Evolutionary conservation across 92 coral and sea anemone species (phyloP).

Genomic region (Palythoa caribaeorum): DNA sequence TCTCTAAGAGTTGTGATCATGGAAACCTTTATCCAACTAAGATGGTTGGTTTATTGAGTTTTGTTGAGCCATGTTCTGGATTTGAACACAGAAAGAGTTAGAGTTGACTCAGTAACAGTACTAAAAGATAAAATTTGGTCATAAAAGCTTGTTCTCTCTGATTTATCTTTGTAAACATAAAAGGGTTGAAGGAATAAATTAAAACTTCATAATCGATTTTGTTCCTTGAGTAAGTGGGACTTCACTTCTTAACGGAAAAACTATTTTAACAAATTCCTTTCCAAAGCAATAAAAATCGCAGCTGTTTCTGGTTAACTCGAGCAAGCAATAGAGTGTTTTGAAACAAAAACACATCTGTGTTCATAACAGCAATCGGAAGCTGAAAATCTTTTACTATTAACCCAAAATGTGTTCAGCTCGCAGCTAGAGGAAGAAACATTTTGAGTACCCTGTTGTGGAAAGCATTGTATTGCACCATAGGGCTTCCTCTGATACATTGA

Average conservation of each 20-base stretch:
- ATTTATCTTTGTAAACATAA: neutral
- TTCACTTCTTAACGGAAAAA: neutral
- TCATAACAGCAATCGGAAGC: constrained; percentile 32
- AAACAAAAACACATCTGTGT: constrained; percentile 41
- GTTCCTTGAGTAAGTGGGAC: neutral
- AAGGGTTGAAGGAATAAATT: neutral
- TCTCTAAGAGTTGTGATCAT: constrained; percentile 1
- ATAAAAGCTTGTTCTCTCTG: neutral
- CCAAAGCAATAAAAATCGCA: neutral
- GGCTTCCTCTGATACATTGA: constrained; percentile 45
- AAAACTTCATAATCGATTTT: constrained; percentile 20
- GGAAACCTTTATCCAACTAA: constrained; percentile 1
- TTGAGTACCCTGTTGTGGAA: constrained; percentile 54
- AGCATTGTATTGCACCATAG: constrained; percentile 57
- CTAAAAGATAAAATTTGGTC: neutral
- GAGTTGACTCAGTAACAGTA: neutral
- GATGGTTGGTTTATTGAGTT: constrained; percentile 15
- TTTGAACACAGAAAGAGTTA: neutral
- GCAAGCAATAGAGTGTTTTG: neutral
- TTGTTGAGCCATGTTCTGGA: neutral
- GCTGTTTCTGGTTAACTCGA: constrained; percentile 16
- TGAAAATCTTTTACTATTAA: constrained; percentile 28
- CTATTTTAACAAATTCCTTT: constrained; percentile 6
- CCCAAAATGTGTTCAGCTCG: constrained; percentile 13
- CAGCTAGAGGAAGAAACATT: constrained; percentile 35